Evolutionary conservation across 2,888 invertebrate species (phyloP), one percentile per base, ranked within the genome.

Genomic region (Andrena marginata): DNA sequence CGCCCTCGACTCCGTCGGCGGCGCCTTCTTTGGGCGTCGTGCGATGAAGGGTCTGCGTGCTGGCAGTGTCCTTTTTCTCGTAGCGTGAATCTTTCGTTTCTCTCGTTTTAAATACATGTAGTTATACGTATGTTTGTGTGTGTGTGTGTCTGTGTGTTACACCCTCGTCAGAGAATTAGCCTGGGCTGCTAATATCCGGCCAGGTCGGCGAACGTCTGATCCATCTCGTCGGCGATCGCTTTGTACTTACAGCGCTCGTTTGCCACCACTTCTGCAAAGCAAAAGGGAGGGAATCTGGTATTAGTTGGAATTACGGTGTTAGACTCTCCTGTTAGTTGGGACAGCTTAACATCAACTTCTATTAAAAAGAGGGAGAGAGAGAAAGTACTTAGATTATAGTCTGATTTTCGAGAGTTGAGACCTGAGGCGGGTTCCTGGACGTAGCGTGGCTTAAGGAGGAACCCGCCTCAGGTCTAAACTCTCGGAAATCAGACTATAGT

Each of bases 221-320:
- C 99, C 96, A 99, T 97, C 95, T 99, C 99, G 94, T 99, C 99
- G 92, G 99, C 98, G 94, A 99, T 99, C 89, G 97, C 97, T 96
- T 99, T 99, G 96, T 98, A 99, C 95, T 98, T 98, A 96, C 98
- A 98, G 95, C 98, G 98, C 94, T 98, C 98, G 94, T 97, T 97
- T 90, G 97, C 95, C 93, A 98, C 96, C 94, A 98, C 98, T 95
- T 98, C 98, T 98, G 96, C 89, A 95, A 95, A 86, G 86, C 89
- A 85, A 89, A 89, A 87, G 88, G 87, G 77, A 79, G 86, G 89
- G 82, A 83, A 87, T 65, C 80, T 77, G 90, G 82, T 79, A 91
- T 90, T 92, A 90, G 90, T 90, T 35, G 87, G 88, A 82, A 10
- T 56, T 64, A 85, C 42, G 77, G 73, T 79, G 78, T 64, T 78